A percentile compares a stretch with the other conserved stretches of the same genome.
phyloP scores from a whole-genome alignment of 1,140 invertebrate genomes.

The Acromyrmex charruanus region DNA sequence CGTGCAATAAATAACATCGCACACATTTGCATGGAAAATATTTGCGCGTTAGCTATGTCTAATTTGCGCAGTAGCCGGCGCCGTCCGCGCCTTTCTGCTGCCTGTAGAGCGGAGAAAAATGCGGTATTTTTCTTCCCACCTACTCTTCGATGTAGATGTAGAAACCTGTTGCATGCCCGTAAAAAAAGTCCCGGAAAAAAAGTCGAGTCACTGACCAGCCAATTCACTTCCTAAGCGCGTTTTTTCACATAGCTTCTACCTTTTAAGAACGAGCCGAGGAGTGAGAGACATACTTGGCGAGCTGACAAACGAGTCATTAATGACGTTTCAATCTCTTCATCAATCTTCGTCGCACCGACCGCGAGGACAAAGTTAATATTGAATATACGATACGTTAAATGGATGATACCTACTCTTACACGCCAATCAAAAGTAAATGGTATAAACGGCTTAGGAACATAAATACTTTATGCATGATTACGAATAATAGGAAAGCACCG shows the following conservation, averaged over 20 bases:
- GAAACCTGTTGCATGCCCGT: constrained; percentile 72
- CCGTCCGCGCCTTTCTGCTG: constrained; percentile 15
- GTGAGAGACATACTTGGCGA: constrained; percentile 58
- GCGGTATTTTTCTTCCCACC: constrained; percentile 66
- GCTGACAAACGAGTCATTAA: constrained; percentile 64
- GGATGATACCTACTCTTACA: constrained; percentile 54
- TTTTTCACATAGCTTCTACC: constrained; percentile 49
- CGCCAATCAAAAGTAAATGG: constrained; percentile 51
- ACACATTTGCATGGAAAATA: constrained; percentile 33
- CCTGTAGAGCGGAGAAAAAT: constrained; percentile 14
- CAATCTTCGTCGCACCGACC: constrained; percentile 52
- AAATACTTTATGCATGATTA: constrained; percentile 33
- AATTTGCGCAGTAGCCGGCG: constrained; percentile 40
- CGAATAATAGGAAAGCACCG: constrained; percentile 35
- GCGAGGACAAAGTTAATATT: constrained; percentile 58
- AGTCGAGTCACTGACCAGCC: constrained; percentile 52
- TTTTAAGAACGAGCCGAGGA: constrained; percentile 37
- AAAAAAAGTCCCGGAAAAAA: constrained; percentile 42
- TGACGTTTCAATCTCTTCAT: constrained; percentile 63
- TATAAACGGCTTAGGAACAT: constrained; percentile 25
- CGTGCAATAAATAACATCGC: constrained; percentile 27
- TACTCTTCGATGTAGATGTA: constrained; percentile 67
- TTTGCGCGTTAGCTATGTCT: constrained; percentile 28
- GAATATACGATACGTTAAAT: constrained; percentile 54
- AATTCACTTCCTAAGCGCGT: constrained; percentile 59